Percentiles rank a stretch among this genome's conserved stretches.
Evolutionary conservation across 2,797 vertebrate species (phyloP).

Genomic region (Diglossa cyanea): DNA sequence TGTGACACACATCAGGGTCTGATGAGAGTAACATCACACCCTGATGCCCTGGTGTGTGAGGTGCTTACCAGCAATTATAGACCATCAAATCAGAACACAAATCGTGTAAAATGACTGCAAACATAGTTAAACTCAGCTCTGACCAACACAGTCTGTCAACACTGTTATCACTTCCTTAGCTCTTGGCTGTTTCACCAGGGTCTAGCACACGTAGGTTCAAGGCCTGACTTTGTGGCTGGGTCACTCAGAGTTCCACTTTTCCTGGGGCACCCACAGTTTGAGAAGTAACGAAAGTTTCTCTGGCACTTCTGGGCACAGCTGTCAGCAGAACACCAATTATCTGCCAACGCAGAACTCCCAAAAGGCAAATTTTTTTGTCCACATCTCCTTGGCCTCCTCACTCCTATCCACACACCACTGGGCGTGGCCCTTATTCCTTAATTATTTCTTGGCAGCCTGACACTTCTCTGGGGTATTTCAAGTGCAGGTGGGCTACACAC

Average conservation of each 20-base stretch:
- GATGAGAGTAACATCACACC: no score
- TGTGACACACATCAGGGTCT: no score
- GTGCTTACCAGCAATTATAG: background rate
- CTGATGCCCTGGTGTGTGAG: background rate
- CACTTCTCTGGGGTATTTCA: background rate
- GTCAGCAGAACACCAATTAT: background rate
- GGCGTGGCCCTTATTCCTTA: background rate
- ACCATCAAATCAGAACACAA: background rate
- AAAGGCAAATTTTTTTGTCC: background rate
- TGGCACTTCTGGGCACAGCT: background rate
- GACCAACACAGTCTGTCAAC: background rate
- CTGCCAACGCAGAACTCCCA: background rate
- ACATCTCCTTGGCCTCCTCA: background rate
- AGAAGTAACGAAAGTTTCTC: background rate
- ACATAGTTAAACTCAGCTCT: background rate
- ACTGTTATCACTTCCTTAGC: background rate
- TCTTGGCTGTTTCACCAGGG: background rate
- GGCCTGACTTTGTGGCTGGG: background rate
- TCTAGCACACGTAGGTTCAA: background rate
- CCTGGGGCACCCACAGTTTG: background rate
- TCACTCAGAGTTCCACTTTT: background rate
- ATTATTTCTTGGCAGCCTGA: background rate
- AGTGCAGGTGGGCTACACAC: background rate
- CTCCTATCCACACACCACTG: background rate
- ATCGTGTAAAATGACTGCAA: background rate